Evolutionary conservation across 2,888 invertebrate species (phyloP).

Genomic region (Mongoloraphidia duomilia): DNA sequence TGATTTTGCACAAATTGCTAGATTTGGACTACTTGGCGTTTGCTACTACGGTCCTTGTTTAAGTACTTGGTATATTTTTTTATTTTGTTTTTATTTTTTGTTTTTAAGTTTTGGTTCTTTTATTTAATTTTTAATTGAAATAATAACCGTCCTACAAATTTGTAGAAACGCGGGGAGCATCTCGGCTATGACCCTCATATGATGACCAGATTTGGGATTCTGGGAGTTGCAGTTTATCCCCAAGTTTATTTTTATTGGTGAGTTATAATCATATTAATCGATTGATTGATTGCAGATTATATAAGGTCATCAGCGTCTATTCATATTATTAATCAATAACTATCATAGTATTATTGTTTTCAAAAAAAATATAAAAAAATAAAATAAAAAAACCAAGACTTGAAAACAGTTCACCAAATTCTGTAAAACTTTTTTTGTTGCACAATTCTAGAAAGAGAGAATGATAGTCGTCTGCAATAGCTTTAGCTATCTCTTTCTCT

Average conservation of each 20-base stretch:
- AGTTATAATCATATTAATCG: slow-evolving; percentile 5
- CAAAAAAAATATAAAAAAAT: no score
- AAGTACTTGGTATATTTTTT: slow-evolving; percentile 34
- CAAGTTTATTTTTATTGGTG: slow-evolving; percentile 18
- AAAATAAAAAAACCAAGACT: no score
- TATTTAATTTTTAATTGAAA: not conserved
- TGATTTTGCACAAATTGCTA: slow-evolving; percentile 33
- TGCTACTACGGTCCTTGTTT: slow-evolving; percentile 37
- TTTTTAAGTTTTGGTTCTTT: not conserved
- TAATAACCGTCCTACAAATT: not conserved
- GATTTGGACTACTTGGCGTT: slow-evolving; percentile 39
- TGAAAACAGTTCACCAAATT: no score
- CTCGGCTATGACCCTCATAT: slow-evolving; percentile 16
- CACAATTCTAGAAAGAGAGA: no score
- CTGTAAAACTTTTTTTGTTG: no score
- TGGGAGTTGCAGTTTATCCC: slow-evolving; percentile 18
- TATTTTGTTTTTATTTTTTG: slow-evolving; percentile 2
- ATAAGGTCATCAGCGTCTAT: no score
- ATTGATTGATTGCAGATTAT: no score
- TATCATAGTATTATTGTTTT: no score
- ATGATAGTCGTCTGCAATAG: no score
- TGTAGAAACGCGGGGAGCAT: slow-evolving; percentile 15
- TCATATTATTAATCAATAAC: no score
- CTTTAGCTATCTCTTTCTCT: not conserved
- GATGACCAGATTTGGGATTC: slow-evolving; percentile 16